phyloP scores from a whole-genome alignment of 2,113 vertebrate genomes.

The Ranitomeya variabilis region DNA sequence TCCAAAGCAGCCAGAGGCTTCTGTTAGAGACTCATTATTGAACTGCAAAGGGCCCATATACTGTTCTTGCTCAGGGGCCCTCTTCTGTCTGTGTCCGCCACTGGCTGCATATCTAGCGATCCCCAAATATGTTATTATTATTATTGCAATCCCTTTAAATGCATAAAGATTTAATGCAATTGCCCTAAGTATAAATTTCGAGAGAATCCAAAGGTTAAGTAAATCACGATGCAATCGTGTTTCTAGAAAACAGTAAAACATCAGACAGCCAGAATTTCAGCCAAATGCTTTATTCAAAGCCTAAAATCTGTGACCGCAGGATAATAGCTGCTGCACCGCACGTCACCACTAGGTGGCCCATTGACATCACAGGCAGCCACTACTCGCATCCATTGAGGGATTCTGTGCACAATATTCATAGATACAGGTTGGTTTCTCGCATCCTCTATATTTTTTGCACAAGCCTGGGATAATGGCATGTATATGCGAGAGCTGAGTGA shows the following conservation, averaged over 20 bases:
- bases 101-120: not conserved
- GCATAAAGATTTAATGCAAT: not conserved
- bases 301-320: not conserved
- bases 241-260: not conserved
- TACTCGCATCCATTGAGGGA: slow-evolving; percentile 18
- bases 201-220: not conserved
- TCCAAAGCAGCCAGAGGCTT: no score
- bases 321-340: not conserved
- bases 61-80: no score
- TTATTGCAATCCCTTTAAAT: no score
- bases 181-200: not conserved
- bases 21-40: no score
- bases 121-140: not conserved
- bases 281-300: not conserved
- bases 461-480: slow-evolving; percentile 32
- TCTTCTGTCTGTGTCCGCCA: no score
- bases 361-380: slow-evolving; percentile 7
- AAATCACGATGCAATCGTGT: not conserved
- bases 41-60: no score
- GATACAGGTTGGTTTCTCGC: not conserved
- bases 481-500: not conserved
- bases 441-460: slow-evolving; percentile 22
- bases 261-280: not conserved
- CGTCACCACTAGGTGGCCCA: slow-evolving; percentile 38
- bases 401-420: slow-evolving; percentile 8